Percentiles rank a stretch among this genome's conserved stretches.
Evolutionary conservation across 1,140 invertebrate species (phyloP).

Genomic region (Tetramorium alpestre): DNA sequence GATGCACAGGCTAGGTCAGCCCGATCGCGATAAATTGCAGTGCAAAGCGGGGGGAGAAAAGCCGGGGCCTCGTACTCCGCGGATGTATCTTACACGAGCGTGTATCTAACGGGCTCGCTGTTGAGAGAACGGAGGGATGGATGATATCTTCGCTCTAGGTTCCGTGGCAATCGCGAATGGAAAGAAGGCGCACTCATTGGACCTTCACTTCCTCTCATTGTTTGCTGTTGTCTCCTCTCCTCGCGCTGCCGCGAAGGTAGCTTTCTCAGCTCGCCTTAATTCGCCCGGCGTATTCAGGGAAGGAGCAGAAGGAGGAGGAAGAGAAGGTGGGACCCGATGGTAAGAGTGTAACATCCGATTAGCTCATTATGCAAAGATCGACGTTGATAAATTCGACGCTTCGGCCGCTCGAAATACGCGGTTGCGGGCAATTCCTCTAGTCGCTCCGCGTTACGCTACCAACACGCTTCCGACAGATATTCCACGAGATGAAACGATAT

Average conservation of each 20-base stretch:
- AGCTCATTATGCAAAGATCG: constrained; percentile 80
- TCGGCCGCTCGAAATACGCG: constrained; percentile 61
- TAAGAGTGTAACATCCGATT: constrained; percentile 76
- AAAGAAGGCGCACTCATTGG: constrained; percentile 79
- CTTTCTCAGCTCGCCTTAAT: constrained; percentile 71
- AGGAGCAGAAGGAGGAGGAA: background rate
- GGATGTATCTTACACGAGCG: constrained; percentile 64
- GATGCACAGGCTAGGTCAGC: constrained; percentile 64
- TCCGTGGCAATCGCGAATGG: constrained; percentile 75
- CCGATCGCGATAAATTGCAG: constrained; percentile 67
- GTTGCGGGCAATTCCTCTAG: constrained; percentile 44
- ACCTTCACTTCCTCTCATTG: constrained; percentile 82
- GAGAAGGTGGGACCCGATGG: constrained; percentile 26
- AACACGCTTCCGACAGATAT: constrained; percentile 41
- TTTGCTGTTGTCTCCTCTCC: constrained; percentile 54
- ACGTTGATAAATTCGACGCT: constrained; percentile 77
- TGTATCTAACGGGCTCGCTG: constrained; percentile 64
- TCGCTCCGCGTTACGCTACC: constrained; percentile 51
- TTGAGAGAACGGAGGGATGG: constrained; percentile 48
- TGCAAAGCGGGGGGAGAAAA: background rate
- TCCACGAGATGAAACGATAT: constrained; percentile 20
- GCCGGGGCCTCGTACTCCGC: constrained; percentile 50
- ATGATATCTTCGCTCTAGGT: constrained; percentile 70
- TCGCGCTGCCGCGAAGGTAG: background rate
- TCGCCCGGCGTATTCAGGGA: constrained; percentile 42